Evolutionary conservation across 1,140 invertebrate species (phyloP).

Genomic region (Pseudomyrmex gracilis): DNA sequence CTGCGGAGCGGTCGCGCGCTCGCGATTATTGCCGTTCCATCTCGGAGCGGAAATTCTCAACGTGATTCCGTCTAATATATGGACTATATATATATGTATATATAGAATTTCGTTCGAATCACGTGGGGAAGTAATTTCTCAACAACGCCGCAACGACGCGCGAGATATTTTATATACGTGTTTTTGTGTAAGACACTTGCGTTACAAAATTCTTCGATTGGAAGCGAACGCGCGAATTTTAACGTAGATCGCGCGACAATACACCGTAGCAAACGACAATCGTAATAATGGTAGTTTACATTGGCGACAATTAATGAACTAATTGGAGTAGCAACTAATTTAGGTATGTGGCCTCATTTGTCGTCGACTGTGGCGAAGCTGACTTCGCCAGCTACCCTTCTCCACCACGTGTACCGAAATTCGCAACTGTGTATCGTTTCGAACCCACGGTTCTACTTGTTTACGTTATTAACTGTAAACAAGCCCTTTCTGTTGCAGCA

Average conservation of each 20-base stretch:
- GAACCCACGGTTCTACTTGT: neutral
- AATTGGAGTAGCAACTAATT: constrained; percentile 42
- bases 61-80: neutral
- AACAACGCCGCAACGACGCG: neutral
- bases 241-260: neutral
- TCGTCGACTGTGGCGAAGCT: constrained; percentile 5
- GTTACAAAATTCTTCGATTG: too few relatives aligned
- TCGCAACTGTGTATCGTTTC: neutral
- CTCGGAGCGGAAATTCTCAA: constrained; percentile 11
- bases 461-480: constrained; percentile 1
- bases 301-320: constrained; percentile 30
- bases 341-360: constrained; percentile 19
- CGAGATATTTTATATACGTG: too few relatives aligned
- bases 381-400: neutral
- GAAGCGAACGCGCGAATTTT: neutral
- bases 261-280: neutral
- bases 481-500: neutral
- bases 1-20: neutral
- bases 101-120: neutral
- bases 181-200: too few relatives aligned
- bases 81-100: too few relatives aligned
- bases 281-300: constrained; percentile 4
- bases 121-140: neutral
- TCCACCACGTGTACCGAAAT: neutral
- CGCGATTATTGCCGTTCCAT: constrained; percentile 35